Percentiles rank a stretch among this genome's conserved stretches.
Conservation (phyloP, 2,113 vertebrate genomes). For the Sorex araneus region DNA sequence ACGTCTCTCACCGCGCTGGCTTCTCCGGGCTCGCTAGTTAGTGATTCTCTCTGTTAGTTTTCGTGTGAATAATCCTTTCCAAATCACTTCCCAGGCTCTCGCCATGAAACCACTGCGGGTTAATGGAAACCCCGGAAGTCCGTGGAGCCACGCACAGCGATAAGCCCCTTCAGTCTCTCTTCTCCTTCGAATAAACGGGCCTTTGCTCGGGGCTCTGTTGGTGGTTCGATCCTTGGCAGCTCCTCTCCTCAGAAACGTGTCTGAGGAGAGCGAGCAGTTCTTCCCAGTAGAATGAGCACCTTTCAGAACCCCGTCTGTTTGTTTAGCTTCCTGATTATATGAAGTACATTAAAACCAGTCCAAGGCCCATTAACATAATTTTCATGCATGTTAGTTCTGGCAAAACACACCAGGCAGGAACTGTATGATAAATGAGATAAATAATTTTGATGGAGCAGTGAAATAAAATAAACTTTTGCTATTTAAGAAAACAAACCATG, state of each 20-base stretch:
- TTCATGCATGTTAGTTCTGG: conserved; percentile 86
- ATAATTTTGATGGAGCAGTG: conserved; percentile 81
- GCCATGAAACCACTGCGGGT: conserved; percentile 61
- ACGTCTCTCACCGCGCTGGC: not conserved
- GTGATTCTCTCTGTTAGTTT: conserved; percentile 48
- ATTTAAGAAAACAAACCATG: conserved; percentile 81
- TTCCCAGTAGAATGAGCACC: conserved; percentile 79
- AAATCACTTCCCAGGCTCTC: conserved; percentile 75
- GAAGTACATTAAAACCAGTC: conserved; percentile 79
- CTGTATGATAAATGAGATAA: conserved; percentile 86
- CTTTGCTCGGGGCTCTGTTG: conserved; percentile 67
- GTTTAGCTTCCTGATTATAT: conserved; percentile 85
- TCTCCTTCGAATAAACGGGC: conserved; percentile 67
- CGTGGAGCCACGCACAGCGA: conserved; percentile 10
- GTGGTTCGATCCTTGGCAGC: conserved; percentile 77
- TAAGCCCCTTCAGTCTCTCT: conserved; percentile 38
- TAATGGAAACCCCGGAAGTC: conserved; percentile 56
- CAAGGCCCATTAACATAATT: conserved; percentile 84
- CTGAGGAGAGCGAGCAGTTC: conserved; percentile 71
- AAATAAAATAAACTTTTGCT: conserved; percentile 83
- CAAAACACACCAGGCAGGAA: conserved; percentile 77
- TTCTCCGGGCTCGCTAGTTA: conserved; percentile 30
- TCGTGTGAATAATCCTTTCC: conserved; percentile 73
- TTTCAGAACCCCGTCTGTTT: conserved; percentile 82
- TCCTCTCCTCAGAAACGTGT: conserved; percentile 72